These are phyloP conservation scores for Hippocampus guttulatus DNA, from an alignment of 2,113 vertebrate species.

Conservation along the genomic window DNA sequence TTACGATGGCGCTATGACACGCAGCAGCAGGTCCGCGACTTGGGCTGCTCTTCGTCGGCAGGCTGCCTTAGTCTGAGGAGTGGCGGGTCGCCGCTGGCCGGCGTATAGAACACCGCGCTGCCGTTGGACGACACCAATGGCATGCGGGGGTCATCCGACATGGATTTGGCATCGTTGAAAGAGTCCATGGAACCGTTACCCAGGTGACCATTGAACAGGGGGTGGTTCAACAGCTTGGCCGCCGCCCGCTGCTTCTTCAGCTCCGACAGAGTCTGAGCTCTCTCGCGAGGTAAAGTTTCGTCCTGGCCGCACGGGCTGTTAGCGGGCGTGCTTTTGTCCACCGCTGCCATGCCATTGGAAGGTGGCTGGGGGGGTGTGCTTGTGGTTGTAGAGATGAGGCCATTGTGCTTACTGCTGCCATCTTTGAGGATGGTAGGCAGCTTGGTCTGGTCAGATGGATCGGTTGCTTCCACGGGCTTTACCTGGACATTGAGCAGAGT, in stretches of 20 bases:
- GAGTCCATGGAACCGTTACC: slow-evolving; percentile 73
- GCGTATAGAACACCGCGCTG: slow-evolving; percentile 86
- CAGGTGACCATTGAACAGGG: slow-evolving; percentile 85
- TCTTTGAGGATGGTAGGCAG: slow-evolving; percentile 73
- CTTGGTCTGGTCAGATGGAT: slow-evolving; percentile 63
- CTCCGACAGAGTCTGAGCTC: slow-evolving; percentile 88
- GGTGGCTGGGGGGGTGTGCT: slow-evolving; percentile 40
- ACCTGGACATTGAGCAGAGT: slow-evolving; percentile 42
- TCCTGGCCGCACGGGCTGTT: slow-evolving; percentile 51
- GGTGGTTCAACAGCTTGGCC: slow-evolving; percentile 84
- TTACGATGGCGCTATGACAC: slow-evolving; percentile 75
- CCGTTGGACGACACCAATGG: slow-evolving; percentile 89
- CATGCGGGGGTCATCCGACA: slow-evolving; percentile 80
- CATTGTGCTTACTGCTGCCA: slow-evolving; percentile 72
- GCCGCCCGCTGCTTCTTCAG: slow-evolving; percentile 91
- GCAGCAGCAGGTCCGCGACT: slow-evolving; percentile 85
- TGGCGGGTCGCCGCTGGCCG: slow-evolving; percentile 89
- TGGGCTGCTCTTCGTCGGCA: slow-evolving; percentile 84
- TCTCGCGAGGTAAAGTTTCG: slow-evolving; percentile 73
- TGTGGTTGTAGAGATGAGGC: slow-evolving; percentile 52
- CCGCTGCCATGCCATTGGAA: slow-evolving; percentile 54
- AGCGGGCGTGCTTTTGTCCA: slow-evolving; percentile 17
- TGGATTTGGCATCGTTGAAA: slow-evolving; percentile 65
- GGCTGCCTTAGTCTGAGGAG: slow-evolving; percentile 92
- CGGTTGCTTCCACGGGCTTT: slow-evolving; percentile 41